Percentiles rank a stretch among this genome's conserved stretches.
phyloP scores from a whole-genome alignment of 1,140 invertebrate species.

The Drosophila varians region DNA sequence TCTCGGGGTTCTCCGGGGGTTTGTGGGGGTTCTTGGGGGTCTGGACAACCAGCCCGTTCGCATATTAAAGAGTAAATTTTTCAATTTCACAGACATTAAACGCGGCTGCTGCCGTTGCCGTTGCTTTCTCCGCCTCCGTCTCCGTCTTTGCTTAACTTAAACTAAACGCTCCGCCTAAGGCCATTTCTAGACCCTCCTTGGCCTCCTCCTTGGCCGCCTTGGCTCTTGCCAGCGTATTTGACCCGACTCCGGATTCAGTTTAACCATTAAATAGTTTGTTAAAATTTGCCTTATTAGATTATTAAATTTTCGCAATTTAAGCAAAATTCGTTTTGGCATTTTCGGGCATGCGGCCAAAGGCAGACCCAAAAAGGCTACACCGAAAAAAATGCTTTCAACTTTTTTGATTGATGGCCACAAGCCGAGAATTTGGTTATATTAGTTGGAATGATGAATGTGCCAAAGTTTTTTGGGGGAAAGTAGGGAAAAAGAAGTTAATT shows the following conservation, averaged over 20 bases:
- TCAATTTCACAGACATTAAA: conserved; percentile 82
- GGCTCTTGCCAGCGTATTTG: too few species aligned
- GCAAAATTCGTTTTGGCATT: conserved; percentile 73
- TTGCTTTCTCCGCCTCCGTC: conserved; percentile 29
- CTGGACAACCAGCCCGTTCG: conserved; percentile 62
- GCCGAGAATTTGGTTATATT: conserved; percentile 1
- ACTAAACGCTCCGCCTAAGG: conserved; percentile 71
- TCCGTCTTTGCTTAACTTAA: conserved; percentile 47
- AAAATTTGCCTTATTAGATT: conserved; percentile 81
- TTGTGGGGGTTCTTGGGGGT: too few species aligned
- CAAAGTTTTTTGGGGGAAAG: background rate
- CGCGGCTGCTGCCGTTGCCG: conserved; percentile 66
- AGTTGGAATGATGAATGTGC: conserved; percentile 41
- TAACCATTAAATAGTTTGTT: conserved; percentile 80
- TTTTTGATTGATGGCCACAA: conserved; percentile 28
- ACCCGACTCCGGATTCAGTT: conserved; percentile 57
- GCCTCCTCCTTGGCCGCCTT: background rate
- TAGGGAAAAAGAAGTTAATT: conserved; percentile 10
- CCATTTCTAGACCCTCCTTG: conserved; percentile 32
- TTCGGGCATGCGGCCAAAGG: conserved; percentile 20
- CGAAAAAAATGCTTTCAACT: conserved; percentile 10
- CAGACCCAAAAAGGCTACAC: conserved; percentile 4
- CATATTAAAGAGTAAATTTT: conserved; percentile 82
- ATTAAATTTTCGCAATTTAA: conserved; percentile 79
- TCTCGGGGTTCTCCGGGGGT: too few species aligned